These are phyloP conservation scores for Epirrita christyi DNA, from an alignment of 2,888 invertebrate genomes.

Conservation along the genomic window DNA sequence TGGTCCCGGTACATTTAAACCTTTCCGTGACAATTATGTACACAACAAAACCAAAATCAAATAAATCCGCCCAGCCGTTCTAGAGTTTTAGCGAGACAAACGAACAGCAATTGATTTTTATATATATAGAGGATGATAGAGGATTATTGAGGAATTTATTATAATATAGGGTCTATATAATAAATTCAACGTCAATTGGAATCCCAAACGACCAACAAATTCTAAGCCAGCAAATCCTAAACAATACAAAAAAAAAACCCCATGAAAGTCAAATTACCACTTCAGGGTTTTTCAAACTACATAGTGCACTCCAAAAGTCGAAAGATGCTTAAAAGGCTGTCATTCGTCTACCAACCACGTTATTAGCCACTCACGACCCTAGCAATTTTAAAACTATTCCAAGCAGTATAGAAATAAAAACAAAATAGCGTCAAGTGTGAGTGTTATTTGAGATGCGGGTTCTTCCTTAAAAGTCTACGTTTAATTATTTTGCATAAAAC, in stretches of 20 bases:
- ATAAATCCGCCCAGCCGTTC: too few relatives aligned
- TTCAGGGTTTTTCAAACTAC: conserved; percentile 41
- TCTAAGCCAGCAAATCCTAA: conserved; percentile 13
- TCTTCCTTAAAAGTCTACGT: too few relatives aligned
- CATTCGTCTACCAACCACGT: conserved; percentile 60
- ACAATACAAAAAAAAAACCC: conserved; percentile 33
- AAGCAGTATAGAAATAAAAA: conserved; percentile 51
- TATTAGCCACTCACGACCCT: conserved; percentile 75
- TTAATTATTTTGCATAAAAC: too few relatives aligned
- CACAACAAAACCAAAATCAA: too few relatives aligned
- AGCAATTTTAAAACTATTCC: conserved; percentile 52
- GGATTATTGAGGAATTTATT: too few relatives aligned
- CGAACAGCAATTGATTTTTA: too few relatives aligned
- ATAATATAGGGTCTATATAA: too few relatives aligned
- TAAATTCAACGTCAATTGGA: too few relatives aligned
- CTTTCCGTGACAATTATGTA: too few relatives aligned
- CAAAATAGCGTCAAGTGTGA: conserved; percentile 13
- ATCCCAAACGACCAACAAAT: not conserved
- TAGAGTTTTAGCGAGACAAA: too few relatives aligned
- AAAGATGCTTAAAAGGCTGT: conserved; percentile 67
- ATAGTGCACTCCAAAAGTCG: conserved; percentile 47
- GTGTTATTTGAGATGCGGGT: not conserved
- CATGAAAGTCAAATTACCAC: conserved; percentile 49
- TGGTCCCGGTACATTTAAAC: too few relatives aligned
- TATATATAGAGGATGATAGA: too few relatives aligned